Percentiles rank a stretch among this genome's conserved stretches.
phyloP scores from a whole-genome alignment of 1,140 invertebrate species.

The Orchestia grillus region DNA sequence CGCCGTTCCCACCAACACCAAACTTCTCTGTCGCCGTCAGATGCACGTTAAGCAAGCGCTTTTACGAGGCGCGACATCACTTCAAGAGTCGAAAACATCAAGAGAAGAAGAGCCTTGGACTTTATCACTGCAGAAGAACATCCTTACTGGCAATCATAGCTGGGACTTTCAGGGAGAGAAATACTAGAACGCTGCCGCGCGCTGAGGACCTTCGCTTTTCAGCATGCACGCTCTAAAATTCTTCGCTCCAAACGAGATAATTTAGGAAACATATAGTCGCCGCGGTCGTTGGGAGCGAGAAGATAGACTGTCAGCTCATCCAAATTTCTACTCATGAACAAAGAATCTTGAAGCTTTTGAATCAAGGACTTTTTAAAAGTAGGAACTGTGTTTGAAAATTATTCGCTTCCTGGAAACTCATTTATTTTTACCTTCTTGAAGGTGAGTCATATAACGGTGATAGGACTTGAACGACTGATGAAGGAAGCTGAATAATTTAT shows the following conservation, averaged over 20 bases:
- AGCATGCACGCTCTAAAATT: background rate
- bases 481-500: background rate
- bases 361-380: background rate
- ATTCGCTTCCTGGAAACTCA: background rate
- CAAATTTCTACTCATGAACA: constrained; percentile 9
- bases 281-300: background rate
- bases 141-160: constrained; percentile 19
- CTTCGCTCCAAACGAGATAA: background rate
- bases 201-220: background rate
- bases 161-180: constrained; percentile 10
- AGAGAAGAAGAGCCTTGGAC: background rate
- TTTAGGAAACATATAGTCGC: background rate
- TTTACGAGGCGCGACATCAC: constrained; percentile 46
- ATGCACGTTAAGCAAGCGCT: constrained; percentile 1
- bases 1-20: background rate
- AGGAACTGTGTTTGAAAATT: background rate
- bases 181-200: background rate
- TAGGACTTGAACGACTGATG: background rate
- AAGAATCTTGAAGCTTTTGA: background rate
- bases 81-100: constrained; percentile 26
- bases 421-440: background rate
- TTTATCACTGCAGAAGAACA: background rate
- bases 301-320: background rate
- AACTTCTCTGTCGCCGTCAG: background rate
- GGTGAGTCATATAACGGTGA: no score